These are phyloP conservation scores for Heliocidaris erythrogramma DNA, from an alignment of 35 echinoderm and acorn worm species.

Conservation along the genomic window DNA sequence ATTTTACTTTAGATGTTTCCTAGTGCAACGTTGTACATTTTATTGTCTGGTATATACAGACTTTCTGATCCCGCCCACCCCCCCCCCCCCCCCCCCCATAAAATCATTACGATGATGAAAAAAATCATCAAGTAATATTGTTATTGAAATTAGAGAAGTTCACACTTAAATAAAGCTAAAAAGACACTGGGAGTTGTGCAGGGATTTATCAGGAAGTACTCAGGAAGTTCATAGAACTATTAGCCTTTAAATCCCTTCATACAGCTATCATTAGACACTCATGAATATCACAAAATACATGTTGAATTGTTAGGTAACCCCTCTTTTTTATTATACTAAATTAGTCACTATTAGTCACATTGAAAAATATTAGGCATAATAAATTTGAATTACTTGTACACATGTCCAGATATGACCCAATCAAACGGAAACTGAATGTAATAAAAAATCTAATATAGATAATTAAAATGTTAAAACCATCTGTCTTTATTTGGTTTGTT, in stretches of 20 bases:
- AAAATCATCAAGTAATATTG: too few species aligned
- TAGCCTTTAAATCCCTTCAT: neutral
- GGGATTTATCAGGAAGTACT: neutral
- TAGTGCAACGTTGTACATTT: too few species aligned
- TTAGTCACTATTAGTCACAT: neutral
- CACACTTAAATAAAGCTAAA: neutral
- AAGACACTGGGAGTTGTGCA: neutral
- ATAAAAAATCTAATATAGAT: neutral
- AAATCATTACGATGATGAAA: too few species aligned
- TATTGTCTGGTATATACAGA: too few species aligned
- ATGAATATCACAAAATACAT: neutral
- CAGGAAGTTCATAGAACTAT: neutral
- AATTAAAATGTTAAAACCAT: neutral
- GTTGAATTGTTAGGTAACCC: neutral
- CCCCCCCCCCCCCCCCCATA: too few species aligned
- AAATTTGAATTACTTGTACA: neutral
- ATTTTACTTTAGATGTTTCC: too few species aligned
- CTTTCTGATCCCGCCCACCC: too few species aligned
- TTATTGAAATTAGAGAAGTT: too few species aligned
- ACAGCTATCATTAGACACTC: neutral
- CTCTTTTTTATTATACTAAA: neutral
- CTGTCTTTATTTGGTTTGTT: neutral
- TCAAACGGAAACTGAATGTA: neutral
- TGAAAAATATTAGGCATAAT: neutral
- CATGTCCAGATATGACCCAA: neutral